A percentile compares a stretch with the other conserved stretches of the same genome.
These are phyloP conservation scores for Hylaea fasciaria DNA, from an alignment of 2,888 invertebrate genomes.

Conservation along the genomic window DNA sequence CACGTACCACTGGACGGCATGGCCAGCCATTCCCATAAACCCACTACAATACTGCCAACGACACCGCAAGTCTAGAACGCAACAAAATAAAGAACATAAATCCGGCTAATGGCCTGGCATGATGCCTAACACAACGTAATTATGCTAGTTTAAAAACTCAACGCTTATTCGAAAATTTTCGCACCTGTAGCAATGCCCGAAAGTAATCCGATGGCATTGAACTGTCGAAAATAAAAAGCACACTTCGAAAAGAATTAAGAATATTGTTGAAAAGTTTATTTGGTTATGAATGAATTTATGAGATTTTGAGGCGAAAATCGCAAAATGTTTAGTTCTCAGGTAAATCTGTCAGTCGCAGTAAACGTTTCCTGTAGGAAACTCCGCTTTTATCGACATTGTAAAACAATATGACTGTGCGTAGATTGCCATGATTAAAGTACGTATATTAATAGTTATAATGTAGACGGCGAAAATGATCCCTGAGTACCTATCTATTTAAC, in stretches of 20 bases:
- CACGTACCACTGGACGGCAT: conserved; percentile 9
- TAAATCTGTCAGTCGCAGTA: conserved; percentile 28
- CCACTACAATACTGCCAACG: conserved; percentile 22
- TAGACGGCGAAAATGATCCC: too few relatives aligned
- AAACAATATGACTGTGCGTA: not conserved
- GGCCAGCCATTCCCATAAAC: conserved; percentile 19
- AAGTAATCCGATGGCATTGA: conserved; percentile 34
- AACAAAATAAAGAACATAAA: conserved; percentile 39
- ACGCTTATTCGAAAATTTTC: conserved; percentile 33
- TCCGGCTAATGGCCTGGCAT: conserved; percentile 52
- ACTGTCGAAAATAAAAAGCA: conserved; percentile 33
- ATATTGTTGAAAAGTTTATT: conserved; percentile 28
- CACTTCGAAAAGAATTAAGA: conserved; percentile 25
- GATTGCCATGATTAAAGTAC: too few relatives aligned
- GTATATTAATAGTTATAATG: too few relatives aligned
- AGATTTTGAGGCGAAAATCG: conserved; percentile 13
- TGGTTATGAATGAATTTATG: conserved; percentile 15
- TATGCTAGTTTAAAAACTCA: conserved; percentile 46
- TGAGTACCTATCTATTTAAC: too few relatives aligned
- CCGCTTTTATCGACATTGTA: conserved; percentile 18
- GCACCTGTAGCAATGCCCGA: conserved; percentile 44
- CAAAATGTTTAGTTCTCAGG: conserved; percentile 26
- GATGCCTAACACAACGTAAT: conserved; percentile 52
- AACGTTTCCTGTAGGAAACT: conserved; percentile 20
- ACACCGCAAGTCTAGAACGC: conserved; percentile 5